phyloP scores from a whole-genome alignment of 2,888 invertebrate species.

The Ophion costatus region DNA sequence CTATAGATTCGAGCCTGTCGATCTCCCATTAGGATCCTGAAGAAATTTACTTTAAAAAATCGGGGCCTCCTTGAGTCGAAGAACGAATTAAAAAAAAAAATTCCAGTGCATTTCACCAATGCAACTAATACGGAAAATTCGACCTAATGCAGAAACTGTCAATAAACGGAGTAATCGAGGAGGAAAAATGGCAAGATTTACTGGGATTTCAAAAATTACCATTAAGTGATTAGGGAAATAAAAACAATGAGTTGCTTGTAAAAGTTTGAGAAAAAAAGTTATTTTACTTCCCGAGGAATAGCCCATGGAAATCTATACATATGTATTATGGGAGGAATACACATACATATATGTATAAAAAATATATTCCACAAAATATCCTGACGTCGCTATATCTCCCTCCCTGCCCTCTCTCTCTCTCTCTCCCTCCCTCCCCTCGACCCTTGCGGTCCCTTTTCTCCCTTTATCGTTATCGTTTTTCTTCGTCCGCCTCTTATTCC shows the following conservation, averaged over 20 bases:
- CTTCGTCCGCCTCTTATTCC: slow-evolving; percentile 28
- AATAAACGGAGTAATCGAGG: not conserved
- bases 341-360: too few species aligned
- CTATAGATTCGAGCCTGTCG: too few species aligned
- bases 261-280: not conserved
- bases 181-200: not conserved
- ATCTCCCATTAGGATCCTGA: too few species aligned
- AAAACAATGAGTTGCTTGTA: not conserved
- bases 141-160: not conserved
- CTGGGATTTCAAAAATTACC: not conserved
- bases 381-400: too few species aligned
- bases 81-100: too few species aligned
- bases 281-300: not conserved
- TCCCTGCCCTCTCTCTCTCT: too few species aligned
- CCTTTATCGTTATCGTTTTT: slow-evolving; percentile 51
- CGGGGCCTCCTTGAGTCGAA: too few species aligned
- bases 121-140: not conserved
- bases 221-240: not conserved
- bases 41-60: too few species aligned
- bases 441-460: slow-evolving; percentile 51
- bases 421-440: slow-evolving; percentile 8
- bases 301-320: not conserved
- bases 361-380: too few species aligned
- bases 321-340: too few species aligned
- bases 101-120: not conserved